These are phyloP conservation scores for Calephelis perditalis DNA, from an alignment of 2,888 invertebrate species.

Conservation along the genomic window DNA sequence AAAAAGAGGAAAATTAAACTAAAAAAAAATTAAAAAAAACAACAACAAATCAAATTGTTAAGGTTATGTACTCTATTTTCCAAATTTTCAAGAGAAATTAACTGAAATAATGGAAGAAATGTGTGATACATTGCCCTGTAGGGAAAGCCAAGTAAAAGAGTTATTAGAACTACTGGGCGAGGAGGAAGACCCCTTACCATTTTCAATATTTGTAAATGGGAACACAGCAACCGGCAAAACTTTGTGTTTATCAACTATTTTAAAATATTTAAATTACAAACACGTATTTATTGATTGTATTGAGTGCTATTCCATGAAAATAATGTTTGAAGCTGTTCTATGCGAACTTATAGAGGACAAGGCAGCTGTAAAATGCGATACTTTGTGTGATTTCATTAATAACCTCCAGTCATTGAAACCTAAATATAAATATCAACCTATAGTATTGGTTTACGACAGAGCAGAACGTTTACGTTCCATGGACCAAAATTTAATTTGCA, in stretches of 20 bases:
- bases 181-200: conserved; percentile 80
- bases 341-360: conserved; percentile 70
- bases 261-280: conserved; percentile 78
- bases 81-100: conserved; percentile 7
- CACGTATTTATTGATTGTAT: conserved; percentile 86
- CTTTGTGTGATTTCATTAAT: conserved; percentile 81
- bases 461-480: conserved; percentile 87
- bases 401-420: conserved; percentile 56
- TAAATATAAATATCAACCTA: conserved; percentile 52
- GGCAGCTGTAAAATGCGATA: conserved; percentile 79
- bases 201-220: conserved; percentile 88
- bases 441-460: conserved; percentile 86
- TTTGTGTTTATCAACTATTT: conserved; percentile 79
- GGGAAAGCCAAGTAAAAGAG: conserved; percentile 65
- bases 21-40: no score
- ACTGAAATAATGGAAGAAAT: conserved; percentile 67
- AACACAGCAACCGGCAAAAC: conserved; percentile 91
- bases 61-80: no score
- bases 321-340: conserved; percentile 87
- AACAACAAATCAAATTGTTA: no score
- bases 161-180: conserved; percentile 73
- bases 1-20: no score
- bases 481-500: conserved; percentile 85
- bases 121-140: conserved; percentile 64
- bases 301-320: conserved; percentile 87